Evolutionary conservation across 2,113 vertebrate species (phyloP).

Genomic region (Syrmaticus mikado): DNA sequence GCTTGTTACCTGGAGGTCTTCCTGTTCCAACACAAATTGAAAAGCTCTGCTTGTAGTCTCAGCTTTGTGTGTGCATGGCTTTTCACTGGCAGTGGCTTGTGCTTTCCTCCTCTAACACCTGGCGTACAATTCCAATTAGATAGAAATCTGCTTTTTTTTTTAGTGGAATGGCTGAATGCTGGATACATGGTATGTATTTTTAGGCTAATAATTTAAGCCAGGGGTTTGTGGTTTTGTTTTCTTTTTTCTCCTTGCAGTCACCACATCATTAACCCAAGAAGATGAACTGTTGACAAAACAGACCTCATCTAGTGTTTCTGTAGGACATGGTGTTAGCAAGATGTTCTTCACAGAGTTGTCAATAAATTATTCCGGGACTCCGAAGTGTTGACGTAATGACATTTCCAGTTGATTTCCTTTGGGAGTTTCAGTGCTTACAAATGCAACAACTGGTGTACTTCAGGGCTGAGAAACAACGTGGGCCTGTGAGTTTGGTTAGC

Average conservation of each 20-base stretch:
- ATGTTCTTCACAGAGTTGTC: not conserved
- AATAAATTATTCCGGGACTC: not conserved
- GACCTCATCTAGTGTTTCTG: not conserved
- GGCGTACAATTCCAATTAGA: not conserved
- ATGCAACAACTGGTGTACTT: not conserved
- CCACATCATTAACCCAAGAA: slow-evolving; percentile 17
- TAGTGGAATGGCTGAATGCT: not conserved
- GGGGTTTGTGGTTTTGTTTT: not conserved
- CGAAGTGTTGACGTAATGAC: slow-evolving; percentile 20
- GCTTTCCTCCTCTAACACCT: slow-evolving; percentile 6
- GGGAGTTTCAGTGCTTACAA: not conserved
- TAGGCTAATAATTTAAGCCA: not conserved
- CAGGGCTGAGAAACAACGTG: not conserved
- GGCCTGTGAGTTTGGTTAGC: not conserved
- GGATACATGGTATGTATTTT: slow-evolving; percentile 48
- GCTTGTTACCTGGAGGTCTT: not conserved
- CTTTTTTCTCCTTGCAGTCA: not conserved
- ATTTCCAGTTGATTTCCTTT: slow-evolving; percentile 22
- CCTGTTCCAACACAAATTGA: not conserved
- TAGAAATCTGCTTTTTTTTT: not conserved
- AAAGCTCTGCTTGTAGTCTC: slow-evolving; percentile 31
- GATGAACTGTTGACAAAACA: slow-evolving; percentile 51
- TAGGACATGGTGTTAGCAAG: not conserved
- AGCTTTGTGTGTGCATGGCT: slow-evolving; percentile 67
- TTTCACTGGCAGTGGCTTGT: not conserved